Evolutionary conservation across 2,113 vertebrate genomes (phyloP), one percentile per base, ranked within the genome.

Genomic region (Garra rufa): DNA sequence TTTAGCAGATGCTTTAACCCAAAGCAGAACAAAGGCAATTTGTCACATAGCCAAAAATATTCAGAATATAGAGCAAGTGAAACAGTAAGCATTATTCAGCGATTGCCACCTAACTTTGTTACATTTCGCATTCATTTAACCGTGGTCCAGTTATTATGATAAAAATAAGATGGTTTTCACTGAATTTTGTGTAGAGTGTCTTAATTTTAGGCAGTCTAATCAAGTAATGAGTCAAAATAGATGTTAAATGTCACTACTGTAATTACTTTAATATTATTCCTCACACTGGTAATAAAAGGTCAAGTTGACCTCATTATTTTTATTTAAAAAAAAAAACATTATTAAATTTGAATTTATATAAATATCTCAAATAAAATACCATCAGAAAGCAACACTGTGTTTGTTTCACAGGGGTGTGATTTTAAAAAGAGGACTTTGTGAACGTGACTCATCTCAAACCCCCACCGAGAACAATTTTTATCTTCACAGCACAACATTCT

Each of bases 381-480:
- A 44, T 46, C 70, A 44, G 70, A 46, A 73, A 73, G 41, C 0
- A 57, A 78, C 28, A 13, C 38, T 17, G 6, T 6, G n/a, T 11
- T 38, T 24, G 74, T 38, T 76, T 19, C 52, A 77, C 34, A 5
- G 7, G n/a, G 44, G 76, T 44, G 55, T 61, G 55, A 61, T 26
- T 59, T 50, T 43, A 5, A 34, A 76, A 52, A 76, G 55, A 44
- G 48, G 46, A 13, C 75, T 78, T 78, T 44, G 76, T 79, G 38
- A 79, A 43, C 43, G 55, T 79, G 76, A 63, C 41, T 79, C 55
- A 79, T 63, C n/a, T 79, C 38, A 79, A 63, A 44, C 76, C 55
- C 76, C 76, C 57, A 79, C 76, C 61, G 76, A 43, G 76, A 79
- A 79, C 38, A 61, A 79, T 79, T 79, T 78, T 61, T 63, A 63